Conservation (phyloP, 2,113 vertebrate species). For the Gymnarchus niloticus region DNA sequence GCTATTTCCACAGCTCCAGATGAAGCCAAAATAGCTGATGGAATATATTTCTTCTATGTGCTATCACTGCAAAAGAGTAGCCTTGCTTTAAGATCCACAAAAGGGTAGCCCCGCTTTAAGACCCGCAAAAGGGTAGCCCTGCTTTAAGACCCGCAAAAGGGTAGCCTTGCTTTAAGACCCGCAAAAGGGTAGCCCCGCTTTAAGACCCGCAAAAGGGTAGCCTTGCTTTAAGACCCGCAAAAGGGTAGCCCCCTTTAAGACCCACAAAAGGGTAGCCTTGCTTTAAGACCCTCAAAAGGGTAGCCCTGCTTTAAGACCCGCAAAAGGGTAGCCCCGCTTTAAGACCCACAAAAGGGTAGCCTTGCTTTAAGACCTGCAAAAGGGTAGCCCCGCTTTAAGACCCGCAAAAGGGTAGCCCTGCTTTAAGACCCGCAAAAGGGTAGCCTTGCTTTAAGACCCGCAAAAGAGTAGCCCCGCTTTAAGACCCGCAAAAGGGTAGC, state of each 20-base stretch:
- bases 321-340: not conserved
- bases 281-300: not conserved
- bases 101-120: not conserved
- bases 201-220: not conserved
- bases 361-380: not conserved
- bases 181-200: not conserved
- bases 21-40: too few relatives aligned
- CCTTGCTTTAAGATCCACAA: not conserved
- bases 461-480: not conserved
- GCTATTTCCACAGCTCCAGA: too few relatives aligned
- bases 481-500: not conserved
- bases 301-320: not conserved
- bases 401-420: not conserved
- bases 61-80: too few relatives aligned
- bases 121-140: not conserved
- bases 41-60: not conserved
- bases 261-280: not conserved
- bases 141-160: not conserved
- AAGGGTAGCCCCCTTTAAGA: too few relatives aligned
- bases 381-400: not conserved
- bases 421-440: not conserved
- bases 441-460: not conserved
- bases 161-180: not conserved
- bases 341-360: not conserved
- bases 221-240: not conserved